These are phyloP conservation scores for Clusia tigrina DNA, from an alignment of 2,888 invertebrate species.

Conservation along the genomic window DNA sequence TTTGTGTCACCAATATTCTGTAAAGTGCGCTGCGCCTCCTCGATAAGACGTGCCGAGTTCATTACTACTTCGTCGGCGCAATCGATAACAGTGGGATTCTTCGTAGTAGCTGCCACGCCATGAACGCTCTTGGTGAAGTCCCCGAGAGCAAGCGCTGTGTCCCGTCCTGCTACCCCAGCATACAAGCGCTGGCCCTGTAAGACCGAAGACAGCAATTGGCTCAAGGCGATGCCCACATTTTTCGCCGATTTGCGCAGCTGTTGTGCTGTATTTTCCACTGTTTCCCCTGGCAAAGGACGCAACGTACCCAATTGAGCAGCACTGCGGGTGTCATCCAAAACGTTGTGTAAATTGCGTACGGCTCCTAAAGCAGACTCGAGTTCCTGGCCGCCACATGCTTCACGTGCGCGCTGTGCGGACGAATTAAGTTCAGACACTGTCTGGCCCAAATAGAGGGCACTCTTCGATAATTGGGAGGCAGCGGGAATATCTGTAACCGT, in stretches of 20 bases:
- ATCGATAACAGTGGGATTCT: slow-evolving; percentile 71
- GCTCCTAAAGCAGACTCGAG: slow-evolving; percentile 86
- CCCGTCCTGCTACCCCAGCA: slow-evolving; percentile 81
- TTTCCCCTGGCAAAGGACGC: slow-evolving; percentile 86
- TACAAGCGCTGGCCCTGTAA: slow-evolving; percentile 82
- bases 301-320: slow-evolving; percentile 78
- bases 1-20: slow-evolving; percentile 60
- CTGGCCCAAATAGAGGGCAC: slow-evolving; percentile 61
- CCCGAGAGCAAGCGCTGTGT: slow-evolving; percentile 79
- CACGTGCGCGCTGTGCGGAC: slow-evolving; percentile 73
- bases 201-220: slow-evolving; percentile 86
- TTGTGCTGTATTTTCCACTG: slow-evolving; percentile 68
- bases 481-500: slow-evolving; percentile 81
- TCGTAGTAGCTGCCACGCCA: slow-evolving; percentile 78
- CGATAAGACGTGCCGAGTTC: slow-evolving; percentile 79
- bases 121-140: slow-evolving; percentile 79
- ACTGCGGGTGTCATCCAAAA: slow-evolving; percentile 81
- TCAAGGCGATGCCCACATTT: slow-evolving; percentile 82
- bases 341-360: slow-evolving; percentile 79
- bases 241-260: slow-evolving; percentile 69
- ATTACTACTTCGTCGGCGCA: slow-evolving; percentile 82
- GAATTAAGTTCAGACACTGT: slow-evolving; percentile 66
- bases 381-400: slow-evolving; percentile 84
- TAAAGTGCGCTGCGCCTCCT: slow-evolving; percentile 76
- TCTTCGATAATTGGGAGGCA: slow-evolving; percentile 72